Evolutionary conservation across 2,888 invertebrate species (phyloP).

Genomic region (Leistus spinibarbis): DNA sequence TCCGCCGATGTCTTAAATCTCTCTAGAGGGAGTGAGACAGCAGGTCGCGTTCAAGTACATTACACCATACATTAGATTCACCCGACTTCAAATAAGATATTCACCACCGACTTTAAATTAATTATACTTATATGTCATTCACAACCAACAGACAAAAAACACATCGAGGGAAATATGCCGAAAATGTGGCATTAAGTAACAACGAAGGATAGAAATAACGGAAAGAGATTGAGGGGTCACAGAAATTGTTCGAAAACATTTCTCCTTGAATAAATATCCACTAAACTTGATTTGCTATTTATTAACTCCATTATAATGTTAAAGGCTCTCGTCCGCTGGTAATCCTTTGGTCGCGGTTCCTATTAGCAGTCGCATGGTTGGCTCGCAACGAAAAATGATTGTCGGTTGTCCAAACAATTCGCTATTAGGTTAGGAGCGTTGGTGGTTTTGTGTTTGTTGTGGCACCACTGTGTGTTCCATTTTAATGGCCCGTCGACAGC

Average conservation of each 20-base stretch:
- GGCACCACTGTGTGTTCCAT: background rate
- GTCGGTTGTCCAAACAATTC: background rate
- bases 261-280: no score
- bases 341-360: background rate
- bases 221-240: no score
- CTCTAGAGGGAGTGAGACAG: background rate
- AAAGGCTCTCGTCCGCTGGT: no score
- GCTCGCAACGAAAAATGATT: background rate
- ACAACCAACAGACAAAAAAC: background rate
- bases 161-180: background rate
- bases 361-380: background rate
- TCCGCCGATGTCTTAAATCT: conserved; percentile 19
- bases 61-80: background rate
- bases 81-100: background rate
- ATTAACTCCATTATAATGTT: no score
- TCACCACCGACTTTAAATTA: background rate
- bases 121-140: background rate
- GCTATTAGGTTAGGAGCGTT: background rate
- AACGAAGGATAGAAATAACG: no score
- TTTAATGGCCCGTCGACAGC: background rate
- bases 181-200: no score
- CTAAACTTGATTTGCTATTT: no score
- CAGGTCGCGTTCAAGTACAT: background rate
- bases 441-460: no score
- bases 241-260: no score